Percentiles rank a stretch among this genome's conserved stretches.
Evolutionary conservation across 2,888 invertebrate species (phyloP).

Genomic region (Xanthia icteritia): DNA sequence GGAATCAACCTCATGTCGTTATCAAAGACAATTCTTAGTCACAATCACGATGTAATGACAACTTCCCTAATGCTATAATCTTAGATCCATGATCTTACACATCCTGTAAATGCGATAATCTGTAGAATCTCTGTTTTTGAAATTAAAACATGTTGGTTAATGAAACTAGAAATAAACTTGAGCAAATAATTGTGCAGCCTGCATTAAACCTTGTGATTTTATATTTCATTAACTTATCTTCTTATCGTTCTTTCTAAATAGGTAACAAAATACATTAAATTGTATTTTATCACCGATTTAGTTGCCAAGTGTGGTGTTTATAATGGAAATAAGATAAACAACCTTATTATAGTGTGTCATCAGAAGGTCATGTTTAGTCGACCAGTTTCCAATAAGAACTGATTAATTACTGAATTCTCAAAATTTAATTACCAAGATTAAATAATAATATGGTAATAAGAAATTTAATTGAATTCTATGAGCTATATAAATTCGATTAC

Average conservation of each 20-base stretch:
- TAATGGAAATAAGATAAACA: slow-evolving; percentile 4
- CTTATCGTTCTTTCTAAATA: not conserved
- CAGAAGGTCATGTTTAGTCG: slow-evolving; percentile 4
- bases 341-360: slow-evolving; percentile 28
- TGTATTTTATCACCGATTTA: not conserved
- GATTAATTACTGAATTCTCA: not conserved
- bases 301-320: slow-evolving; percentile 23
- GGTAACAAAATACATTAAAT: slow-evolving; percentile 3
- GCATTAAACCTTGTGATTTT: not conserved
- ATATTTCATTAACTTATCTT: not conserved
- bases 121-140: not conserved
- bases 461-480: too few species aligned
- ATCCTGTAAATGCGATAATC: not conserved
- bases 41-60: not conserved
- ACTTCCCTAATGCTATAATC: not conserved
- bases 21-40: not conserved
- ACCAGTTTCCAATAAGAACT: not conserved
- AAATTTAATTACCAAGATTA: not conserved
- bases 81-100: not conserved
- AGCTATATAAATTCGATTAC: too few species aligned
- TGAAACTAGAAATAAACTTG: not conserved
- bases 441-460: too few species aligned
- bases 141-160: not conserved
- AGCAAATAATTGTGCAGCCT: not conserved
- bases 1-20: not conserved